Percentiles rank a stretch among this genome's conserved stretches.
Conservation (phyloP, 2,113 vertebrate genomes). For the Erythrolamprus reginae region DNA sequence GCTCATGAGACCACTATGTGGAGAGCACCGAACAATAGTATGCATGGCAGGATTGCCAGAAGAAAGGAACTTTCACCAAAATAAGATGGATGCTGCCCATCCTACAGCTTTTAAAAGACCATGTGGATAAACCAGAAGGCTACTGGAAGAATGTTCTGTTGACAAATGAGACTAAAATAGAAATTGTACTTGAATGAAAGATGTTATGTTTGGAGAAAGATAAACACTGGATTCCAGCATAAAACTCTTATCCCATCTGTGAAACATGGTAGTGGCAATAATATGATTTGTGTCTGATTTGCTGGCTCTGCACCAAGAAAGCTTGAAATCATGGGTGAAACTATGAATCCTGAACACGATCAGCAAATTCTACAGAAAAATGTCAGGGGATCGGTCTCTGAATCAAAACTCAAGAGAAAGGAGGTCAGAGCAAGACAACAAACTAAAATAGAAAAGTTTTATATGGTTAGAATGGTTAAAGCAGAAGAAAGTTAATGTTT, state of each 20-base stretch:
- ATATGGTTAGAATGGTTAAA: background rate
- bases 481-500: background rate
- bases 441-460: background rate
- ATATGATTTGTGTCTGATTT: background rate
- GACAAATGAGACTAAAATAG: background rate
- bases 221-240: background rate
- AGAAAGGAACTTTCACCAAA: background rate
- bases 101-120: background rate
- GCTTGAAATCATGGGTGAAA: background rate
- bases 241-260: background rate
- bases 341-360: background rate
- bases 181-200: background rate
- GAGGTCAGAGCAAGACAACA: background rate
- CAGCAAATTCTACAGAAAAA: background rate
- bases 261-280: background rate
- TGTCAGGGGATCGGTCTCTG: background rate
- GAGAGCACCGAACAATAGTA: background rate
- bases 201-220: background rate
- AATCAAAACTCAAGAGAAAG: background rate
- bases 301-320: background rate
- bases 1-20: background rate
- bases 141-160: background rate
- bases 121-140: background rate
- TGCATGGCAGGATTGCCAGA: background rate
- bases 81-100: background rate